Evolutionary conservation across 1,140 invertebrate genomes (phyloP), one percentile per base, ranked within the genome.

Genomic region (Cyphomyrmex costatus): DNA sequence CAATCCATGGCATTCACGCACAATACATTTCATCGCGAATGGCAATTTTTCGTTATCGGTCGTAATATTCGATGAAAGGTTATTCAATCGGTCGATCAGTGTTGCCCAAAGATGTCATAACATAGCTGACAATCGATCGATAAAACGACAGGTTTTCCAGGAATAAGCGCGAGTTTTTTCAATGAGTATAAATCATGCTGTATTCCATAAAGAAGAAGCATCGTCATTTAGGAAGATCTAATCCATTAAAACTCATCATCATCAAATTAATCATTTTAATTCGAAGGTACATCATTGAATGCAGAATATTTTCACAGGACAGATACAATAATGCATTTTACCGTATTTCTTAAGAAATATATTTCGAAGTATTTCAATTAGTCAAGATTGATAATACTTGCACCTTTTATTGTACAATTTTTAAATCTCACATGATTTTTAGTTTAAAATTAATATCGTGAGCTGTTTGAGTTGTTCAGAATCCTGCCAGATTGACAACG

Each of bases 21-120:
- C 21, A 3, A 51, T 36, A 27, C n/a, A 8, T 36, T 24, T 58
- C 30, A 6, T 4, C 12, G 21, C 4, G 68, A 5, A 33, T 27
- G 24, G 8, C 49, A 65, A 80, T 80, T 77, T 85, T 49, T 85
- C 33, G 51, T 33, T 46, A 58, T 51, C 36, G 63, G 24, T 83
- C 46, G 46, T 24, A 85, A 84, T 66, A 58, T 56, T 68, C n/a
- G 60, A 33, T 24, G 53, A 89, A 85, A 88, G 88, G 80, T 88
- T 60, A 88, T 21, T 51, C 60, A 77, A 68, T 74, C 65, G 30
- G 33, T n/a, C 27, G 27, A 65, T 53, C 24, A 6, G 30, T 60
- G 36, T 76, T 58, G 30, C 49, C 36, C 36, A 74, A 60, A 33
- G 16, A 89, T 85, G 88, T 46, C 24, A 53, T 53, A 36, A 33